These are phyloP conservation scores for Orius insidiosus DNA, from an alignment of 1,140 invertebrate genomes.

Conservation along the genomic window DNA sequence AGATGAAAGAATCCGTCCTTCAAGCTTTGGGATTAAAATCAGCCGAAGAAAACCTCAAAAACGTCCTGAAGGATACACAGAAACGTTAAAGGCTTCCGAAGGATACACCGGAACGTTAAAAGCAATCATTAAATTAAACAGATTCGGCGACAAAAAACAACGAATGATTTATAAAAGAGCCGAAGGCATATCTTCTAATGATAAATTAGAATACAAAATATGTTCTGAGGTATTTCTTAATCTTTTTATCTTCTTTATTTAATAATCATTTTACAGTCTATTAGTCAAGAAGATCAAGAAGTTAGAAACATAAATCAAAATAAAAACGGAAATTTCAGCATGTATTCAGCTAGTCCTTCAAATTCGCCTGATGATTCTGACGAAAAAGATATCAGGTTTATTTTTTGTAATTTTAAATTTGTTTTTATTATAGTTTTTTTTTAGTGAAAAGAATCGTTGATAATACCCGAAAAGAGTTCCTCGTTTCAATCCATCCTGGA, in stretches of 20 bases:
- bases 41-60: conserved; percentile 11
- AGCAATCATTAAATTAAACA: conserved; percentile 16
- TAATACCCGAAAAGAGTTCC: conserved; percentile 70
- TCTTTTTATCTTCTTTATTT: background rate
- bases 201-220: conserved; percentile 11
- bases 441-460: conserved; percentile 36
- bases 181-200: conserved; percentile 5
- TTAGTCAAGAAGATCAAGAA: no score
- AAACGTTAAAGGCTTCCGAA: no score
- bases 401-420: no score
- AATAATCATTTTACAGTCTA: no score
- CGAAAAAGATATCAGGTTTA: no score
- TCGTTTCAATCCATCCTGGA: conserved; percentile 66
- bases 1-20: conserved; percentile 13
- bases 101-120: conserved; percentile 16
- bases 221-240: conserved; percentile 14
- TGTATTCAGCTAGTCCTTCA: no score
- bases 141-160: conserved; percentile 10
- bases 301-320: no score
- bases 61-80: no score
- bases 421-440: no score
- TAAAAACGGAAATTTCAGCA: no score
- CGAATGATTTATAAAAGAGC: conserved; percentile 13
- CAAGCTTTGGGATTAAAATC: conserved; percentile 15
- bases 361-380: no score